Base-by-base conservation (phyloP, 2,797 vertebrate species). In the Brachymystax lenok region DNA sequence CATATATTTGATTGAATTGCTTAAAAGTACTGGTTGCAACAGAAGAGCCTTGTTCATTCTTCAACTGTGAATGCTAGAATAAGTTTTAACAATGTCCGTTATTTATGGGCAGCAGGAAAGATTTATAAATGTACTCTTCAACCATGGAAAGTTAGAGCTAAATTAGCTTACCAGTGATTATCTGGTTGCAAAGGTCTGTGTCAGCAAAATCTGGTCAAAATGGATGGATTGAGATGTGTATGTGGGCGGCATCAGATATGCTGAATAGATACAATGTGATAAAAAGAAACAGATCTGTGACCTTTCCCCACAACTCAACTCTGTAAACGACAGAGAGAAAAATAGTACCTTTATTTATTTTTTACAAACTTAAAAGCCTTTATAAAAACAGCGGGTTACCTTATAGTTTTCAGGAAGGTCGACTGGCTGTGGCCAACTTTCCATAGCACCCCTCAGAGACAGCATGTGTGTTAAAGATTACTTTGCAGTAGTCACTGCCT, bases 401-500 rank as follows among this genome's bases (percentile, higher is more conserved):
- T 91, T 88, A 89, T 83, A 75, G 85, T 85, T 90, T 91, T 89
- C 83, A 87, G 87, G 80, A 74, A 84, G 84, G 82, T 75, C 24
- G 14, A 35, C 46, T 50, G 33, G 68, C 80, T 83, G 56, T 78
- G 90, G 92, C 86, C 89, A 93, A 89, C 82, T 94, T 95, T 92
- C 93, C 93, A 91, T 80, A 72, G 85, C 67, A 86, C 13, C 82
- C 90, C 89, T 93, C 56, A 8, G 85, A 93, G 92, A 91, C 88
- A 82, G 82, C 86, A 88, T 93, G 86, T 94, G 91, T 86, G 81
- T 76, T 94, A 91, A 76, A 93, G 92, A 92, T 93, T 89, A 90
- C 82, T 89, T 83, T 54, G 19, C 83, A 35, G 87, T 85, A 82
- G 82, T 89, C 90, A 66, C 85, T 79, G 46, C 68, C 17, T 63